Evolutionary conservation across 2,797 vertebrate genomes (phyloP).

Genomic region (Periparus ater): DNA sequence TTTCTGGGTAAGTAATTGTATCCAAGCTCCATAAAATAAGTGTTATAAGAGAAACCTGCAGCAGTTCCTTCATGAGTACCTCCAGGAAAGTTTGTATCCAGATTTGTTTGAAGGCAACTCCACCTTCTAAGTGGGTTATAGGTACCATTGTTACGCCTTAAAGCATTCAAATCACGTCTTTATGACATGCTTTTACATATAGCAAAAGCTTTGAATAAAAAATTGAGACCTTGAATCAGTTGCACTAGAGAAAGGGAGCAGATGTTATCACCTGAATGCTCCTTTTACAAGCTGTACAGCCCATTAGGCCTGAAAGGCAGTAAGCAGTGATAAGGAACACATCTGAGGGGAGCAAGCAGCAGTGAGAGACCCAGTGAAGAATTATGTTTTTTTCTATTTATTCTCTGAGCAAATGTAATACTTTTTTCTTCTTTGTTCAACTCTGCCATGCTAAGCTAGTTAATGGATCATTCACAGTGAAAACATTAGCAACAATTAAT

Average conservation of each 20-base stretch:
- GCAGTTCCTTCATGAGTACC: not conserved
- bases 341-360: not conserved
- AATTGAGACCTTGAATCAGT: not conserved
- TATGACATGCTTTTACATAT: not conserved
- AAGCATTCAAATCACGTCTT: not conserved
- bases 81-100: not conserved
- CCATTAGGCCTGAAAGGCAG: not conserved
- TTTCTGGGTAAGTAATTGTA: not conserved
- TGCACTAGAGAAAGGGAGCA: not conserved
- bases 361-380: not conserved
- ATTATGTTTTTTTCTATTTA: not conserved
- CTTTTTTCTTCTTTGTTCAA: not conserved
- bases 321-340: not conserved
- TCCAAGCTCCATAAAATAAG: not conserved
- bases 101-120: not conserved
- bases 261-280: not conserved
- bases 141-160: not conserved
- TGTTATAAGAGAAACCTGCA: not conserved
- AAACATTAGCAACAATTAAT: conserved; percentile 3
- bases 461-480: not conserved
- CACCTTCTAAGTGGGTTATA: not conserved
- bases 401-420: not conserved
- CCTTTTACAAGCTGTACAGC: not conserved
- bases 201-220: not conserved
- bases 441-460: not conserved